Base-by-base conservation (phyloP, 2,888 invertebrate genomes). In the Zygogramma bicolorata region DNA sequence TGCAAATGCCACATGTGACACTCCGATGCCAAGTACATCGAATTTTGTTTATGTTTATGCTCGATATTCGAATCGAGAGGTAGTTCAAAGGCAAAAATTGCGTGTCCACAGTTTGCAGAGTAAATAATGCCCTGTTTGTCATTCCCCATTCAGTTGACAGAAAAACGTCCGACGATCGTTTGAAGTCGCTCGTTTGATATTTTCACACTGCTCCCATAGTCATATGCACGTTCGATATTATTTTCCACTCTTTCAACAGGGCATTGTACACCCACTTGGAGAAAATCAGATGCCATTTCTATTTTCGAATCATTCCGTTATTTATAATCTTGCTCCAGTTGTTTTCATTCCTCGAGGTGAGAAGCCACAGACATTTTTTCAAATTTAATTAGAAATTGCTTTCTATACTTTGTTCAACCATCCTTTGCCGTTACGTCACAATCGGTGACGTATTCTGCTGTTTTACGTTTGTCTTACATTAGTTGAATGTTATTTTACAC, bases 81-180 rank as follows among this genome's bases (percentile, higher is more conserved):
- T 13, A n/a, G 70, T 65, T 70, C 70, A 70, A 70, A 70, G 70
- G 70, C 65, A 70, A 53, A n/a, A n/a, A n/a, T n/a, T n/a, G n/a
- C n/a, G n/a, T n/a, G n/a, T n/a, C n/a, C n/a, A 65, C 38, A 59
- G 70, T 70, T 70, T 70, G 63, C 46, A 63, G 34, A 70, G 53
- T 70, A 70, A 70, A 70, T 65, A 70, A 65, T 60, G 65, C 70
- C 65, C 53, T 65, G 70, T 70, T 70, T 70, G 65, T 49, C 34
- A 29, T 60, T 70, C 60, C 38, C 13, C 60, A 60, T 60, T 27
- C 38, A 60, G 65, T 65, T 70, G 70, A 70, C 53, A 65, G 70
- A 70, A 70, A 70, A 70, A 70, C 53, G 70, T 70, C 65, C 65
- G 20, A 27, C 38, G 31, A 60, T 65, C 70, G 34, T 70, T 70